Evolutionary conservation across 2,113 vertebrate genomes (phyloP).

Genomic region (Myrmophylax atrothorax): DNA sequence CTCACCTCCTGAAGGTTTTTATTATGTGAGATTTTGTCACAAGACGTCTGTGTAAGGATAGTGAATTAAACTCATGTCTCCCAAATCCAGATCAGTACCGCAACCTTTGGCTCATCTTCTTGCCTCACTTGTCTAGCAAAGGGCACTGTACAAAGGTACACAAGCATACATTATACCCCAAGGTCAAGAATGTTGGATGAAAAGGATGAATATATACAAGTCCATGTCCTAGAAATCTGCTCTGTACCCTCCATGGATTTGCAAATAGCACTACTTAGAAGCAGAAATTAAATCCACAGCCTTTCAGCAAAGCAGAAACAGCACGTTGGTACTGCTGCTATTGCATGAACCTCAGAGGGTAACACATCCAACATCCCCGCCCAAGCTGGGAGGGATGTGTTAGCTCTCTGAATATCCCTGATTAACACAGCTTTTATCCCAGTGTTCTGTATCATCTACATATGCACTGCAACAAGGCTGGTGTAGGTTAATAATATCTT

Average conservation of each 20-base stretch:
- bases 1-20: constrained; percentile 14
- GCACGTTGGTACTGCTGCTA: neutral
- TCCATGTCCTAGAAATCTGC: constrained; percentile 8
- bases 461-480: neutral
- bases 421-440: neutral
- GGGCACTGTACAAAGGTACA: neutral
- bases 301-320: constrained; percentile 9
- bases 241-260: constrained; percentile 24
- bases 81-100: constrained; percentile 28
- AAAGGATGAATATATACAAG: constrained; percentile 32
- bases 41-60: neutral
- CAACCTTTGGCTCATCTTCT: constrained; percentile 20
- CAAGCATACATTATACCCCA: neutral
- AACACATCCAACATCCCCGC: neutral
- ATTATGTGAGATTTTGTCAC: neutral
- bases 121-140: neutral
- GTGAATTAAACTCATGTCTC: neutral
- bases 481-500: neutral
- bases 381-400: neutral
- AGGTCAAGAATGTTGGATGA: neutral
- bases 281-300: constrained; percentile 36
- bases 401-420: neutral
- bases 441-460: neutral
- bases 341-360: neutral
- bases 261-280: constrained; percentile 33